Conservation (phyloP, 53 echinoderm and acorn worm species). For the Antedon mediterranea region DNA sequence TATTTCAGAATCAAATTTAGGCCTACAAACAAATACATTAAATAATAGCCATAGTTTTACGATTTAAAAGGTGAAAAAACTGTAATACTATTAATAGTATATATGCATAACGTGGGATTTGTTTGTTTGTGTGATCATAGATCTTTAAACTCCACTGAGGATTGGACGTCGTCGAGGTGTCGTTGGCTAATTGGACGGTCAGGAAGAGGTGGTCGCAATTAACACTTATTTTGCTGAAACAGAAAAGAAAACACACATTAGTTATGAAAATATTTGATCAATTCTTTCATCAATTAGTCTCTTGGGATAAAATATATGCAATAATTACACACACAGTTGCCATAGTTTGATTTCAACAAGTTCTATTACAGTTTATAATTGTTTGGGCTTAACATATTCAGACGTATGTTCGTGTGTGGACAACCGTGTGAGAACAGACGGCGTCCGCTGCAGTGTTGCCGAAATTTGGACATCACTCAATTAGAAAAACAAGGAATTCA, state of each 20-base stretch:
- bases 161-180: neutral
- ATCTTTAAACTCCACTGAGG: neutral
- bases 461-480: neutral
- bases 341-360: neutral
- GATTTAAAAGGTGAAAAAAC: too few species aligned
- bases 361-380: neutral
- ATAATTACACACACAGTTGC: neutral
- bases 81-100: too few species aligned
- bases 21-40: too few species aligned
- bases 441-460: neutral
- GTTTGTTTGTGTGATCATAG: neutral
- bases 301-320: neutral
- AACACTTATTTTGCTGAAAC: neutral
- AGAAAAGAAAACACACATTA: neutral
- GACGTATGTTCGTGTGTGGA: neutral
- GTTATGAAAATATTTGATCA: neutral
- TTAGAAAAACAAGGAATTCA: neutral
- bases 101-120: too few species aligned
- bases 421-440: neutral
- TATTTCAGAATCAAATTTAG: too few species aligned
- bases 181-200: neutral
- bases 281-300: neutral
- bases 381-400: neutral
- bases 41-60: too few species aligned
- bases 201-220: neutral